Evolutionary conservation across 2,113 vertebrate species (phyloP).

Genomic region (Dicerorhinus sumatrensis): DNA sequence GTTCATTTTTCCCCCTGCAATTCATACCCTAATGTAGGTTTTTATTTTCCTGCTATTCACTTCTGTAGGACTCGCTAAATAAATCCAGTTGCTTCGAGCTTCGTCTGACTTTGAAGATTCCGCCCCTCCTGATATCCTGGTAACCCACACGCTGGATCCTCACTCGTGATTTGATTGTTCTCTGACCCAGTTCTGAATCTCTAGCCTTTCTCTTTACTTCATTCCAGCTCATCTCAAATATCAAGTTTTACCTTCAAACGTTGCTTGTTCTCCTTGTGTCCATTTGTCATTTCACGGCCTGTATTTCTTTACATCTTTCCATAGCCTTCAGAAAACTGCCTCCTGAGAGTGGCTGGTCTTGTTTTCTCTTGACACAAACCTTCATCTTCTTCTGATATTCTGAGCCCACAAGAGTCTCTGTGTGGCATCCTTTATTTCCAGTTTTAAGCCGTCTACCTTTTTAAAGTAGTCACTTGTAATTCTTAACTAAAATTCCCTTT

Average conservation of each 20-base stretch:
- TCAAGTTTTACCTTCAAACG: not conserved
- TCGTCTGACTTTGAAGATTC: not conserved
- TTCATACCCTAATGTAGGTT: not conserved
- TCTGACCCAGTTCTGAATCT: not conserved
- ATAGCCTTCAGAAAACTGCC: not conserved
- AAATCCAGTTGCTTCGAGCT: accelerated
- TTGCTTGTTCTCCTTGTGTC: not conserved
- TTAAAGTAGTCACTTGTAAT: not conserved
- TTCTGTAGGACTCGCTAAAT: not conserved
- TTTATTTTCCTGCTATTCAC: not conserved
- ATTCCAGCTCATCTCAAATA: not conserved
- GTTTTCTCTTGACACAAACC: not conserved
- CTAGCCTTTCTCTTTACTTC: not conserved
- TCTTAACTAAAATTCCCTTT: not conserved
- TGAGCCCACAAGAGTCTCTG: not conserved
- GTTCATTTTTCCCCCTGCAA: not conserved
- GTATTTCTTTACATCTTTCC: not conserved
- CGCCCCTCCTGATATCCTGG: not conserved
- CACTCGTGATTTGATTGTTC: not conserved
- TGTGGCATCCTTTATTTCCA: not conserved
- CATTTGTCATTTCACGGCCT: not conserved
- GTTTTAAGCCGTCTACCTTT: not conserved
- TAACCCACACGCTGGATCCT: not conserved
- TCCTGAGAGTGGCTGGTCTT: not conserved
- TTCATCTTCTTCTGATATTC: not conserved